Base-by-base conservation (phyloP, 2,888 invertebrate species). In the Rhagophthalmus giganteus region DNA sequence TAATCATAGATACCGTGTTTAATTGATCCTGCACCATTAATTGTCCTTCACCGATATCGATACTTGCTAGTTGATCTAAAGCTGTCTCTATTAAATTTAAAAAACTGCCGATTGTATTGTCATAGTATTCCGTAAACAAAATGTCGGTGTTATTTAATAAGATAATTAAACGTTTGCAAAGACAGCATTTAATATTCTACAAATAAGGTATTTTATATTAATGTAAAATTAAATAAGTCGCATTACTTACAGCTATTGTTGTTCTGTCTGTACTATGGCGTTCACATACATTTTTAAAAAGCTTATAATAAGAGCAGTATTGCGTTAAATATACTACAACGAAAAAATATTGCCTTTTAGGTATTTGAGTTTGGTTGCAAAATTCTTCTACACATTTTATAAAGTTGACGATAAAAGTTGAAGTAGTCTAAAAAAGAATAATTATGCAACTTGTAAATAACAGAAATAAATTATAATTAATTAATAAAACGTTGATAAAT, bases 81-180 rank as follows among this genome's bases (percentile, higher is more conserved):
- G 69, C 67, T 16, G 55, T 46, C 58, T 74, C 73, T 66, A 74
- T 71, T 58, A 66, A 70, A 44, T 64, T 67, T 27, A 73, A 62
- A 58, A 74, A 74, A 51, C 60, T 67, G 5, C 65, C 65, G 12
- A 59, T 57, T 13, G 54, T 47, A 10, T 50, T 59, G 15, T 44
- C 53, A 6, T 20, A 13, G 11, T 14, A 33, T 7, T 54, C 46
- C 9, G 46, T 49, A 13, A 46, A 31, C 32, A 66, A 25, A 20
- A 57, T 35, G 46, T 60, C 45, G 13, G 65, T 51, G 8, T 58
- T 59, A 25, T 63, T 59, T 24, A 69, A 57, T 55, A 66, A 65
- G 33, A 49, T 62, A 11, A 38, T 25, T 11, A 69, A 51, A 57
- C 66, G 63, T 41, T 57, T 65, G 26, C 55, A 47, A n/a, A 63